Percentiles rank a stretch among this genome's conserved stretches.
Evolutionary conservation across 2,797 vertebrate species (phyloP).

Genomic region (Sebastes reedi): DNA sequence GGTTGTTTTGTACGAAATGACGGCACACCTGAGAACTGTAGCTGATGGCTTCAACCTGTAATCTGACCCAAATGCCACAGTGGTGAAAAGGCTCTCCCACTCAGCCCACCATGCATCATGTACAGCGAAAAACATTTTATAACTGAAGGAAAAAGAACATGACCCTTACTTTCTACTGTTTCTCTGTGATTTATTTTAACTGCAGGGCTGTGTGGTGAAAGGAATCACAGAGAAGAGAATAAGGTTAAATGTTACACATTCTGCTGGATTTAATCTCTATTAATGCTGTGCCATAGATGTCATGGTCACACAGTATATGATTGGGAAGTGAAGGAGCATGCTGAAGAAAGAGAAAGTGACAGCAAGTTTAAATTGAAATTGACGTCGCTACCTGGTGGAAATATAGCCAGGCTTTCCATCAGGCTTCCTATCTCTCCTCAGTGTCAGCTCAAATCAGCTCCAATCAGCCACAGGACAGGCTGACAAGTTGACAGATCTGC

Average conservation of each 20-base stretch:
- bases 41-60: conserved; percentile 2
- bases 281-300: background rate
- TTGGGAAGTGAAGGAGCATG: background rate
- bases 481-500: conserved; percentile 3
- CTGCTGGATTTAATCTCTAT: no score
- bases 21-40: no score
- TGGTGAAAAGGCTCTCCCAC: background rate
- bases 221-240: background rate
- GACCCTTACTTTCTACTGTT: background rate
- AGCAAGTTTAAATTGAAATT: background rate
- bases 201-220: background rate
- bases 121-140: background rate
- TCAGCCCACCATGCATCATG: background rate
- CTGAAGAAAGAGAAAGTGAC: background rate
- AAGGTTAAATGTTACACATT: no score
- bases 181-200: background rate
- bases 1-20: conserved; percentile 3
- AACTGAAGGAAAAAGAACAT: background rate
- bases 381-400: background rate
- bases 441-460: conserved; percentile 8
- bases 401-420: background rate
- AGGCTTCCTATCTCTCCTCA: background rate
- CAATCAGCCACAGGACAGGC: conserved; percentile 1
- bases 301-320: background rate
- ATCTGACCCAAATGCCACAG: background rate